Conservation (phyloP, 2,888 invertebrate species). For the Helobdella robusta region DNA sequence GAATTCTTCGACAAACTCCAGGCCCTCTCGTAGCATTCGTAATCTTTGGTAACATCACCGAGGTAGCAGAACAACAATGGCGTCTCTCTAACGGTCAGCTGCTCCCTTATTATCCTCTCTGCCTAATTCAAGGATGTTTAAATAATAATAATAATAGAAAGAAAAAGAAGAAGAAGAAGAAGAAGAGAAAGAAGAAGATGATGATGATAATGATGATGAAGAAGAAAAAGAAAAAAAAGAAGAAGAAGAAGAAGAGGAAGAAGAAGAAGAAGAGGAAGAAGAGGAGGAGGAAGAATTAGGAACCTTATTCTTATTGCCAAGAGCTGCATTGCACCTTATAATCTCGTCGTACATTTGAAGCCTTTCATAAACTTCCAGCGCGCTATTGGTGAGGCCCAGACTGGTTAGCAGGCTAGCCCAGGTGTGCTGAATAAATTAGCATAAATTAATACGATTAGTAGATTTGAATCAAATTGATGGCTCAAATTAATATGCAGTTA, state of each 20-base stretch:
- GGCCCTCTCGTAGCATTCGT: slow-evolving; percentile 72
- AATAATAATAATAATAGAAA: neutral
- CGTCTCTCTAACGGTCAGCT: slow-evolving; percentile 65
- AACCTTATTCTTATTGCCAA: slow-evolving; percentile 74
- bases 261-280: neutral
- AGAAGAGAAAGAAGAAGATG: neutral
- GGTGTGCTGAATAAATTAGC: slow-evolving; percentile 52
- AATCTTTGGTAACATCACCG: slow-evolving; percentile 76
- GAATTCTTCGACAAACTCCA: slow-evolving; percentile 75
- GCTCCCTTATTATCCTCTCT: slow-evolving; percentile 73
- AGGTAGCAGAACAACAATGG: slow-evolving; percentile 79
- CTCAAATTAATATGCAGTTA: too few relatives aligned
- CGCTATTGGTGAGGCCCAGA: slow-evolving; percentile 72
- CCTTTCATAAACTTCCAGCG: slow-evolving; percentile 52
- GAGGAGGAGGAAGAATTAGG: neutral
- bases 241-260: neutral
- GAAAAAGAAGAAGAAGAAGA: neutral
- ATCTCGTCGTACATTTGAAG: slow-evolving; percentile 83
- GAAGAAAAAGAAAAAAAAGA: neutral
- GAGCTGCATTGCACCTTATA: slow-evolving; percentile 74
- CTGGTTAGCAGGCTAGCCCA: slow-evolving; percentile 69
- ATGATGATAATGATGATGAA: neutral
- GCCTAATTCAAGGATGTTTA: slow-evolving; percentile 55
- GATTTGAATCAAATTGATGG: too few relatives aligned
- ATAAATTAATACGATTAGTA: slow-evolving; percentile 19